Conservation (phyloP, 2,113 vertebrate species). For the Ophthalmolycus amberensis region DNA sequence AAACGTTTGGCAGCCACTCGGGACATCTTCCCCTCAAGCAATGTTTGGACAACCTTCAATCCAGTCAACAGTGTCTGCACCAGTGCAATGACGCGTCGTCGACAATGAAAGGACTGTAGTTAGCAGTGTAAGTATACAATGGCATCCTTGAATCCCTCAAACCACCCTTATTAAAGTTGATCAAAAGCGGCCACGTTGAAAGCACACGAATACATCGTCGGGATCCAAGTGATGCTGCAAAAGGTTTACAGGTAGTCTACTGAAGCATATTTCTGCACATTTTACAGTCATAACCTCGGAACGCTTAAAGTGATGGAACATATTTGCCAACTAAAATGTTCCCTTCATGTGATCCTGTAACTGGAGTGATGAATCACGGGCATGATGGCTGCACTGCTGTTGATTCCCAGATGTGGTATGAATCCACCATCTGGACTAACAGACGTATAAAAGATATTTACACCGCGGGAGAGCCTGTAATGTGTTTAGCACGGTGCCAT, state of each 20-base stretch:
- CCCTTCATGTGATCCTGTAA: constrained; percentile 18
- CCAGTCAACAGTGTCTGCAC: constrained; percentile 12
- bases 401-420: constrained; percentile 54
- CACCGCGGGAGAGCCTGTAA: constrained; percentile 47
- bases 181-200: constrained; percentile 1
- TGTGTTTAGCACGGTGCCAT: constrained; percentile 54
- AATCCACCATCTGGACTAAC: constrained; percentile 70
- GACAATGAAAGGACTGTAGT: constrained; percentile 33
- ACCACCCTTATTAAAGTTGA: background rate
- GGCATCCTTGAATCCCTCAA: constrained; percentile 8
- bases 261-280: background rate
- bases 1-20: background rate
- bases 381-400: constrained; percentile 13
- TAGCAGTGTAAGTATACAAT: constrained; percentile 10
- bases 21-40: constrained; percentile 1
- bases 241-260: background rate
- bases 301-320: background rate
- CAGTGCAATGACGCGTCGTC: constrained; percentile 9
- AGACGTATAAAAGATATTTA: constrained; percentile 67
- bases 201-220: constrained; percentile 1
- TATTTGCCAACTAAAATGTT: background rate
- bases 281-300: background rate
- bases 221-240: background rate
- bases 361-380: constrained; percentile 30
- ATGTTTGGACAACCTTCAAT: background rate